These are phyloP conservation scores for Zaprionus africanus DNA, from an alignment of 1,140 invertebrate species.

Conservation along the genomic window DNA sequence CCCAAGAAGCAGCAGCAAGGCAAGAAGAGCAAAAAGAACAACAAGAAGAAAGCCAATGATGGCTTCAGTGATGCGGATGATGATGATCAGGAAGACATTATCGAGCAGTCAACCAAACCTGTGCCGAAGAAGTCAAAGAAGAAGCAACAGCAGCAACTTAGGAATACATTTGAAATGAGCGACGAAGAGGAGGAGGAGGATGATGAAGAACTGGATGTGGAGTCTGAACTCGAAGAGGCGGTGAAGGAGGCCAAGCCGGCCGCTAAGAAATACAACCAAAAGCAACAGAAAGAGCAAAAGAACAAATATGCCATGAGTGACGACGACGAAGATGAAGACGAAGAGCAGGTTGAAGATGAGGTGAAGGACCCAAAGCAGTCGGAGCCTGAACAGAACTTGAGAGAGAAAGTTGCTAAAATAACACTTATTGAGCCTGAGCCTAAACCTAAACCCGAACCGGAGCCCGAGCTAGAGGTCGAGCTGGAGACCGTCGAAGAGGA, in stretches of 20 bases:
- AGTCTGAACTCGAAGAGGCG: conserved; percentile 23
- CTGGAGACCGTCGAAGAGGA: conserved; percentile 17
- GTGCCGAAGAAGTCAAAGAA: conserved; percentile 65
- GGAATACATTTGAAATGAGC: conserved; percentile 67
- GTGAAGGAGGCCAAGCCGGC: conserved; percentile 21
- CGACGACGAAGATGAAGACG: conserved; percentile 22
- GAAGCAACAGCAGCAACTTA: conserved; percentile 62
- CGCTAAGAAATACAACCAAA: conserved; percentile 66
- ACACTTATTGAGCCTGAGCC: not conserved
- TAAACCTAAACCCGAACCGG: conserved; percentile 28
- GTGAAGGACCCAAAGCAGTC: conserved; percentile 10
- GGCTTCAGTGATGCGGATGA: conserved; percentile 50
- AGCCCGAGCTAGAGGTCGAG: conserved; percentile 29
- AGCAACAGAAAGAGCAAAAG: conserved; percentile 63
- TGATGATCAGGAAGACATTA: conserved; percentile 40
- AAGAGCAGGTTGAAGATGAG: conserved; percentile 30
- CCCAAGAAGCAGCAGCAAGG: conserved; percentile 68
- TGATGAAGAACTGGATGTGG: conserved; percentile 40
- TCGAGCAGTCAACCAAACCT: conserved; percentile 48
- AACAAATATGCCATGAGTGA: conserved; percentile 58
- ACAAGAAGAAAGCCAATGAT: conserved; percentile 68
- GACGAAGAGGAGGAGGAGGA: conserved; percentile 51
- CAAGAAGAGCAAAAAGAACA: conserved; percentile 81
- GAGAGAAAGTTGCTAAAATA: conserved; percentile 2
- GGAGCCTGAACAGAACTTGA: conserved; percentile 23